Evolutionary conservation across 2,797 vertebrate genomes (phyloP).

Genomic region (Columba guinea): DNA sequence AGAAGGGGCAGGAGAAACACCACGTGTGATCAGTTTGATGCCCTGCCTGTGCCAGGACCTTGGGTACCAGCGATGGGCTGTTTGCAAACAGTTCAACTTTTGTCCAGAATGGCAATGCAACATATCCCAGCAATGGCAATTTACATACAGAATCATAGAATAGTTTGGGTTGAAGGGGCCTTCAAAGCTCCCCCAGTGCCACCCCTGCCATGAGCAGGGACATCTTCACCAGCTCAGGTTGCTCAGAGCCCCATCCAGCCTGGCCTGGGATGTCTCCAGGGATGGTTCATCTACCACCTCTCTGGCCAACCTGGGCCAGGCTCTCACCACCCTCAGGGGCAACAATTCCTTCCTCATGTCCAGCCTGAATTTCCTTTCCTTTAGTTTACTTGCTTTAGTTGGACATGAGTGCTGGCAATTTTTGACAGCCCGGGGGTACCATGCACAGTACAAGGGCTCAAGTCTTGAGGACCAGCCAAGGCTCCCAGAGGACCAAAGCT

Average conservation of each 20-base stretch:
- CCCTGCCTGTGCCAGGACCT: not conserved
- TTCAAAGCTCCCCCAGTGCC: no score
- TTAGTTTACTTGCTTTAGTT: not conserved
- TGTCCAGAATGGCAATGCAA: not conserved
- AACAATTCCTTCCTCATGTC: no score
- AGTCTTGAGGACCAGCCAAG: not conserved
- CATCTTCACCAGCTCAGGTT: no score
- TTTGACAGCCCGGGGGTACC: not conserved
- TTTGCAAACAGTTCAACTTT: not conserved
- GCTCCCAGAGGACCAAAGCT: not conserved
- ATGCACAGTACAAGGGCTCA: not conserved
- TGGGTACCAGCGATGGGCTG: not conserved
- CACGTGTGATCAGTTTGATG: fast-evolving
- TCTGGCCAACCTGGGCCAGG: no score
- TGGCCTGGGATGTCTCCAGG: no score
- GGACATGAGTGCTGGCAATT: not conserved
- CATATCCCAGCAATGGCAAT: not conserved
- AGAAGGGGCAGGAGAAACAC: not conserved
- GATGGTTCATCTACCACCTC: no score
- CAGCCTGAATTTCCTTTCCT: no score
- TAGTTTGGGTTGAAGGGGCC: no score
- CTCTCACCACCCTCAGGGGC: no score
- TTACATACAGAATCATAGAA: no score
- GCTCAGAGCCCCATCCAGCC: no score
- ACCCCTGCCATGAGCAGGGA: no score